Percentiles rank a stretch among this genome's conserved stretches.
Conservation (phyloP, 2,113 vertebrate species). For the Galemys pyrenaicus region DNA sequence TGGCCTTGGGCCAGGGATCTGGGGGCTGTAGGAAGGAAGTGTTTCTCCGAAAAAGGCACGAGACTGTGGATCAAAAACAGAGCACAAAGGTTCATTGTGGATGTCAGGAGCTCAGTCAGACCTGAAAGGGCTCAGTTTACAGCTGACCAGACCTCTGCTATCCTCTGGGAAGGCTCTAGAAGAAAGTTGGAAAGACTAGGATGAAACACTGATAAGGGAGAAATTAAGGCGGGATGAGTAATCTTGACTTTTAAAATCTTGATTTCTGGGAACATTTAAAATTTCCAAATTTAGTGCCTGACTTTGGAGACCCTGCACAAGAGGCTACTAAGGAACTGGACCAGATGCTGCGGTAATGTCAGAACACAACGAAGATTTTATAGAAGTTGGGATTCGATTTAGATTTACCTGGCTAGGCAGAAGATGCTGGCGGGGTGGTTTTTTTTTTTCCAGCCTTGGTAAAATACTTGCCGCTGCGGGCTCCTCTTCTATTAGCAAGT, state of each 20-base stretch:
- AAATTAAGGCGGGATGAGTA: neutral
- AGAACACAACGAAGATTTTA: neutral
- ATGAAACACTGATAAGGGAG: neutral
- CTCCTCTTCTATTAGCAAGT: neutral
- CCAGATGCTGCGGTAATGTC: rapidly evolving
- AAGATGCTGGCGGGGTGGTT: neutral
- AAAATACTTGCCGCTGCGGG: neutral
- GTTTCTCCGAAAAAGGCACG: neutral
- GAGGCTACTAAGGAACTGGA: no score
- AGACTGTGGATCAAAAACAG: neutral
- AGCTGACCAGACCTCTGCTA: neutral
- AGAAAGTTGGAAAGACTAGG: neutral
- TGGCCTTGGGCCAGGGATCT: neutral
- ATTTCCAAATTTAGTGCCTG: rapidly evolving
- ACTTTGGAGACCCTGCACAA: rapidly evolving
- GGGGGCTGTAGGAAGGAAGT: neutral
- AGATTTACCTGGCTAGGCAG: neutral
- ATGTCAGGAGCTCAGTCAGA: no score
- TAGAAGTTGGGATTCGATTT: neutral
- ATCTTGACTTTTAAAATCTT: neutral
- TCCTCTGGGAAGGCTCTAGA: rapidly evolving
- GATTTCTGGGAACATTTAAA: neutral
- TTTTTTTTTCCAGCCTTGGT: neutral
- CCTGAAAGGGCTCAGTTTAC: neutral
- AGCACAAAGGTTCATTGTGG: no score